These are phyloP conservation scores for Mustela lutreola DNA, from an alignment of 2,113 vertebrate species.

Conservation along the genomic window DNA sequence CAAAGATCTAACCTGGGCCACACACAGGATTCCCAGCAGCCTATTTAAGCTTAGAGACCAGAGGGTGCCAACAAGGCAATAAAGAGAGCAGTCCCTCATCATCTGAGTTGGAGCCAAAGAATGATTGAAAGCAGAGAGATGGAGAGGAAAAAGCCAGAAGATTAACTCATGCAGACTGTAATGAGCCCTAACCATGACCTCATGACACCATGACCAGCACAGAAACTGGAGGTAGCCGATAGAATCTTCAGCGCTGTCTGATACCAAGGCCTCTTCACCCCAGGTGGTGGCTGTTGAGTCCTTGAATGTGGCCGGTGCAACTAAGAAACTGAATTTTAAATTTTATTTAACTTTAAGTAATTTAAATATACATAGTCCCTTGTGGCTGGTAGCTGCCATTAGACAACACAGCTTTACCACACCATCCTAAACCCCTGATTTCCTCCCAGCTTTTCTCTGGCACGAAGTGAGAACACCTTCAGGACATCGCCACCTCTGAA, in stretches of 20 bases:
- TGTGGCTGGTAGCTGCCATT: not conserved
- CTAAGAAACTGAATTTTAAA: conserved; percentile 22
- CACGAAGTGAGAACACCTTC: not conserved
- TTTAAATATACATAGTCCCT: not conserved
- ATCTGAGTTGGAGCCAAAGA: not conserved
- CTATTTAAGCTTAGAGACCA: not conserved
- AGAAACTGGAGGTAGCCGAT: fast-evolving
- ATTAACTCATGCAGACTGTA: not conserved
- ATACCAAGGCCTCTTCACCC: not conserved
- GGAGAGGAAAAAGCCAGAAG: not conserved
- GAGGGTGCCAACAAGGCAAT: not conserved
- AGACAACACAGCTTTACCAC: not conserved
- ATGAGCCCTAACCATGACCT: not conserved
- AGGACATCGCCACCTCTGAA: not conserved
- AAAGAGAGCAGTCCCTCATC: not conserved
- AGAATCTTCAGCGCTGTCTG: not conserved
- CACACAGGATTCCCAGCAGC: not conserved
- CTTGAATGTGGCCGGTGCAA: not conserved
- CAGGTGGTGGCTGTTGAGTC: not conserved
- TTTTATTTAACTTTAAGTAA: conserved; percentile 31
- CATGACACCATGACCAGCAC: not conserved
- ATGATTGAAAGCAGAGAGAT: not conserved
- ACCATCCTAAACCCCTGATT: not conserved
- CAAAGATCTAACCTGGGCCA: not conserved
- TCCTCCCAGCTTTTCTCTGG: not conserved